Conservation (phyloP, 2,113 vertebrate genomes). For the Aramus guarauna region DNA sequence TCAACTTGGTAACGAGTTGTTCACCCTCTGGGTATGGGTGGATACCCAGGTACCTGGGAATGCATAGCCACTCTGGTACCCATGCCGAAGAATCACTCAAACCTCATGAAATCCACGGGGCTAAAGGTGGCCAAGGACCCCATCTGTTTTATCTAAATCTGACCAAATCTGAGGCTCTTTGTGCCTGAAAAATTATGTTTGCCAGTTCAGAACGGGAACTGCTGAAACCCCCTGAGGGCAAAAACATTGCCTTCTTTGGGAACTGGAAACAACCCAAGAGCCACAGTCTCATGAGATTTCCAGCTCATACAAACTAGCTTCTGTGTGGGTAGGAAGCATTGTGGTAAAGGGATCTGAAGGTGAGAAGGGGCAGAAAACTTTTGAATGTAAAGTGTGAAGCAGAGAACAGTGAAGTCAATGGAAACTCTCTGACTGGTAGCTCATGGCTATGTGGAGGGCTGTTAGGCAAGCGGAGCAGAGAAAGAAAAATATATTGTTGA, state of each 20-base stretch:
- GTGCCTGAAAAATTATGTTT: neutral
- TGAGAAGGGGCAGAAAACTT: conserved; percentile 10
- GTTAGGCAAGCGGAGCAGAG: neutral
- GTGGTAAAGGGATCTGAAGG: conserved; percentile 1
- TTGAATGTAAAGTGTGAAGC: neutral
- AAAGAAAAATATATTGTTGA: neutral
- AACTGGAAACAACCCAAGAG: conserved; percentile 12
- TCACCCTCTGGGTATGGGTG: neutral
- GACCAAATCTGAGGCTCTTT: neutral
- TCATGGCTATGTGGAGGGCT: neutral
- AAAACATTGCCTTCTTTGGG: neutral
- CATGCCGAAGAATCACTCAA: neutral
- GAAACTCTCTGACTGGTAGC: conserved; percentile 27
- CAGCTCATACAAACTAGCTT: neutral
- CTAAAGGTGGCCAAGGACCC: neutral
- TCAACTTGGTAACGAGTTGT: neutral
- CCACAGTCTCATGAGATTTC: neutral
- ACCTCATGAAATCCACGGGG: neutral
- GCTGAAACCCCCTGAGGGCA: neutral
- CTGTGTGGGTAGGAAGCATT: conserved; percentile 30
- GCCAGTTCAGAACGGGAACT: neutral
- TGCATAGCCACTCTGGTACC: neutral
- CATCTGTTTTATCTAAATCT: neutral
- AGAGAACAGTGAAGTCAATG: neutral
- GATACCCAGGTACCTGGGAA: neutral